These are phyloP conservation scores for Drosophila arizonae DNA, from an alignment of 1,140 invertebrate species.

Conservation along the genomic window DNA sequence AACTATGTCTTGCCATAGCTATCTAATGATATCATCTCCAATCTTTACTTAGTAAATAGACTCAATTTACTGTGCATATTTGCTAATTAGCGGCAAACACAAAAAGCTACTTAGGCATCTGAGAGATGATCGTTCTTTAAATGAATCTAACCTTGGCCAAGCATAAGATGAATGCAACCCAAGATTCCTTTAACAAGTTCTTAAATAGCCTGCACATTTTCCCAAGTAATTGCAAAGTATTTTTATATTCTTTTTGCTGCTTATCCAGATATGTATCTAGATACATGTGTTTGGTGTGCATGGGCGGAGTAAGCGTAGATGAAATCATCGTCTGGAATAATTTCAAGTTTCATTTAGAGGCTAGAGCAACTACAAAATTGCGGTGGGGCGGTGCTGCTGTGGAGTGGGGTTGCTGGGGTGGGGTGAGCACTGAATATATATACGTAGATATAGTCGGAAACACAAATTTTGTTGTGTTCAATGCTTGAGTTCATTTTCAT, in stretches of 20 bases:
- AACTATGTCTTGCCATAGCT: neutral
- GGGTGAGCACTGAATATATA: neutral
- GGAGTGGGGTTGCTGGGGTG: neutral
- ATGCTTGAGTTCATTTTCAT: slow-evolving; percentile 67
- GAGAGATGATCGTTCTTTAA: slow-evolving; percentile 35
- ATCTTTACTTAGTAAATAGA: slow-evolving; percentile 38
- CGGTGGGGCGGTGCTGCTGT: neutral
- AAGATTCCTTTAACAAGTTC: slow-evolving; percentile 26
- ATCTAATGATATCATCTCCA: slow-evolving; percentile 62
- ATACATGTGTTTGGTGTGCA: slow-evolving; percentile 28
- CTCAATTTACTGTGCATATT: slow-evolving; percentile 53
- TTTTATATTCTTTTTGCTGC: slow-evolving; percentile 3
- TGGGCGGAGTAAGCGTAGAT: slow-evolving; percentile 68
- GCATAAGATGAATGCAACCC: slow-evolving; percentile 35
- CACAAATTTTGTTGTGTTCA: slow-evolving; percentile 35
- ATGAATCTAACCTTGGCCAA: slow-evolving; percentile 68
- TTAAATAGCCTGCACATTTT: slow-evolving; percentile 29
- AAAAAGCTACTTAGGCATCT: slow-evolving; percentile 25
- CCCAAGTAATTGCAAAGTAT: slow-evolving; percentile 41
- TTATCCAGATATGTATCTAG: slow-evolving; percentile 38
- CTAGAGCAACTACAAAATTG: slow-evolving; percentile 32
- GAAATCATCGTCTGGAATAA: slow-evolving; percentile 77
- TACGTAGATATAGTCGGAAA: slow-evolving; percentile 39
- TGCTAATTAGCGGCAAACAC: slow-evolving; percentile 58
- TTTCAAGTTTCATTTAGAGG: slow-evolving; percentile 58